Evolutionary conservation across 2,113 vertebrate genomes (phyloP).

Genomic region (Actinemys pallida): DNA sequence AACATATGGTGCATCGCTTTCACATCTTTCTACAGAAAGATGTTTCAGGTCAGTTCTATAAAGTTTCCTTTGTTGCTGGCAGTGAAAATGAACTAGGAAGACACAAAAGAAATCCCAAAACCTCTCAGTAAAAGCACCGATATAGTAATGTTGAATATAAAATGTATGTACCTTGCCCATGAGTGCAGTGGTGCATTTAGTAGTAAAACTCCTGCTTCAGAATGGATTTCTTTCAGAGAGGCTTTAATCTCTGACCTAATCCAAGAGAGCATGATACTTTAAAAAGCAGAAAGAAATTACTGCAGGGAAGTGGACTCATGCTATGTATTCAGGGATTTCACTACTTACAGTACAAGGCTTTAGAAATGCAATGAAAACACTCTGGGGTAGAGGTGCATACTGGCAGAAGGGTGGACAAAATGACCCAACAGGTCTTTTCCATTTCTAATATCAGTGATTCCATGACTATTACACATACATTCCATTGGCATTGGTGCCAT

Average conservation of each 20-base stretch:
- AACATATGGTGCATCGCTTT: not conserved
- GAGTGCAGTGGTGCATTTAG: not conserved
- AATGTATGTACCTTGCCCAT: not conserved
- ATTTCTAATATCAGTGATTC: not conserved
- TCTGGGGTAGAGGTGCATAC: not conserved
- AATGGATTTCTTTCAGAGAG: not conserved
- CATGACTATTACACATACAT: not conserved
- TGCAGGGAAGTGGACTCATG: slow-evolving; percentile 1
- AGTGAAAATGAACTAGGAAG: not conserved
- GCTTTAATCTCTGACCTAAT: not conserved
- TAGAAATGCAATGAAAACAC: not conserved
- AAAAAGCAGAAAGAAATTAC: slow-evolving; percentile 15
- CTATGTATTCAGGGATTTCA: not conserved
- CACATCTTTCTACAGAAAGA: fast-evolving
- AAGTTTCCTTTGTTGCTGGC: not conserved
- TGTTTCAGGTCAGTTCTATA: not conserved
- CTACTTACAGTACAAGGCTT: not conserved
- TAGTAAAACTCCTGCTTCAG: not conserved
- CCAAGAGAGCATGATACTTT: not conserved
- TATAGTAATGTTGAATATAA: not conserved
- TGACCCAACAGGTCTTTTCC: not conserved
- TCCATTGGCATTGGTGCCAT: not conserved
- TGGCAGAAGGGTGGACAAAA: not conserved
- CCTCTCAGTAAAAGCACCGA: not conserved
- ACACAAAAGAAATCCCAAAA: not conserved